A percentile compares a stretch with the other conserved stretches of the same genome.
Conservation (phyloP, 2,797 vertebrate species). For the Gallinago stenura region DNA sequence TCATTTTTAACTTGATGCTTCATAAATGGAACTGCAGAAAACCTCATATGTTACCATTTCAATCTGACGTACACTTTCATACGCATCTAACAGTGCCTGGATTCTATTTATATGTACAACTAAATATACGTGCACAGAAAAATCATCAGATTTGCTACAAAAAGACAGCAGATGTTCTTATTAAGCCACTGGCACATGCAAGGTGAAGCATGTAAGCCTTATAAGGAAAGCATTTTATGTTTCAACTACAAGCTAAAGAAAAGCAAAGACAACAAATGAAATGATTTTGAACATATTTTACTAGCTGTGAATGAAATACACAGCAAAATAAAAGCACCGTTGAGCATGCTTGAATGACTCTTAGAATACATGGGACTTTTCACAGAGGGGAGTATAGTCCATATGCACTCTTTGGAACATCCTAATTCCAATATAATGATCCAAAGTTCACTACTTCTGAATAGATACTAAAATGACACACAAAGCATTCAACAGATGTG, state of each 20-base stretch:
- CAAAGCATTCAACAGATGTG: neutral
- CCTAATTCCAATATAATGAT: neutral
- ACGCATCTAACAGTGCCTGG: slow-evolving; percentile 46
- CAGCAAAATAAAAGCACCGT: neutral
- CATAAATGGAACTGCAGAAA: slow-evolving; percentile 60
- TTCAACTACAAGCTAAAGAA: slow-evolving; percentile 42
- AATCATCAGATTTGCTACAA: slow-evolving; percentile 55
- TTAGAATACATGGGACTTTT: neutral
- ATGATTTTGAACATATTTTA: slow-evolving; percentile 39
- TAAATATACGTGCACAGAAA: slow-evolving; percentile 68
- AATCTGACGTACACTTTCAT: slow-evolving; percentile 56
- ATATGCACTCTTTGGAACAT: neutral
- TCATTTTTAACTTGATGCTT: slow-evolving; percentile 35
- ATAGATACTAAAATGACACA: neutral
- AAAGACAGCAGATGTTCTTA: slow-evolving; percentile 78
- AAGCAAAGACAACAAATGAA: slow-evolving; percentile 53
- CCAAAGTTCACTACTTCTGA: neutral
- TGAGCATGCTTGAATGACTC: neutral
- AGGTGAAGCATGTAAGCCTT: slow-evolving; percentile 72
- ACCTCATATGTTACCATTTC: slow-evolving; percentile 58
- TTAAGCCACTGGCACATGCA: slow-evolving; percentile 63
- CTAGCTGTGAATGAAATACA: neutral
- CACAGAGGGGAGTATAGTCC: neutral
- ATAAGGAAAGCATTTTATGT: slow-evolving; percentile 33
- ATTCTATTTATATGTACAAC: slow-evolving; percentile 62